Conservation (phyloP, 2,113 vertebrate species). For the Gyps fulvus region DNA sequence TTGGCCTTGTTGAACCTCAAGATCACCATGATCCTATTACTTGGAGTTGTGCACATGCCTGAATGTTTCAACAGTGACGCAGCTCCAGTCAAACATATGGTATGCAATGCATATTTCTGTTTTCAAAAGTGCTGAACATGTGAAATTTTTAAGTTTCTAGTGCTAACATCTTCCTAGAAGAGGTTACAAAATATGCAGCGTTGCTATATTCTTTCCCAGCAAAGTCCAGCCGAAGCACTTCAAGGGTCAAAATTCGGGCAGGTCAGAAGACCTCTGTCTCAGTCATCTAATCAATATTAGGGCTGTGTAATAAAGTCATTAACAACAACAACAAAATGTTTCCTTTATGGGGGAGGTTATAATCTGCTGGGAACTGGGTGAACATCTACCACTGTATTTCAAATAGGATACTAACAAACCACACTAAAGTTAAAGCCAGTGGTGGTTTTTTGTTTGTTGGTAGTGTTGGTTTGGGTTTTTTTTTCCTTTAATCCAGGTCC, state of each 20-base stretch:
- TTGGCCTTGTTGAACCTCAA: not conserved
- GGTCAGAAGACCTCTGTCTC: not conserved
- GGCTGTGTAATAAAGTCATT: not conserved
- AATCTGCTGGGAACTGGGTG: not conserved
- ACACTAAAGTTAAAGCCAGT: not conserved
- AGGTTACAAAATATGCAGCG: not conserved
- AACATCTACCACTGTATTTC: not conserved
- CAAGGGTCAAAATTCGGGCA: not conserved
- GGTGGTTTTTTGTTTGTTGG: not conserved
- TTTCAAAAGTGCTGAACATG: not conserved
- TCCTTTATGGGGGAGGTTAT: not conserved
- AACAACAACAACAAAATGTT: not conserved
- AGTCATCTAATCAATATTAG: not conserved
- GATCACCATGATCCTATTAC: not conserved
- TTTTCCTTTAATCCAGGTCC: not conserved
- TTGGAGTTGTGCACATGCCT: not conserved
- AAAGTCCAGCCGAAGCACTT: not conserved
- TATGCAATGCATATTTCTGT: rapidly evolving
- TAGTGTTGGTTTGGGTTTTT: not conserved
- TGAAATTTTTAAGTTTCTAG: not conserved
- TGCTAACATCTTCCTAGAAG: not conserved
- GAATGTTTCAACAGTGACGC: not conserved
- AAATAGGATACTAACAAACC: not conserved
- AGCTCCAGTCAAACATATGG: not conserved
- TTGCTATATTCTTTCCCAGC: not conserved